Evolutionary conservation across 2,888 invertebrate species (phyloP), one percentile per base, ranked within the genome.

Genomic region (Plemyria rubiginata): DNA sequence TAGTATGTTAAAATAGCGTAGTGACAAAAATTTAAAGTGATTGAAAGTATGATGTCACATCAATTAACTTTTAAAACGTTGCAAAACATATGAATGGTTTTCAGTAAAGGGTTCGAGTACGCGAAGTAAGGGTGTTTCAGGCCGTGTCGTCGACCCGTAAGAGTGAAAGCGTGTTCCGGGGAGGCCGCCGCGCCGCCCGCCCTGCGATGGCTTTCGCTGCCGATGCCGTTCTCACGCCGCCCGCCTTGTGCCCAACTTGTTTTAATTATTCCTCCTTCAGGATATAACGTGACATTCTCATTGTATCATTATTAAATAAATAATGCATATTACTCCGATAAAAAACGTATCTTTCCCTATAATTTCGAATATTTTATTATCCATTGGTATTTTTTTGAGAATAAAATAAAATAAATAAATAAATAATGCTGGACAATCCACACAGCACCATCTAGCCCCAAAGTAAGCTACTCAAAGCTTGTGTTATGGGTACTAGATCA

Each of bases 151-250:
- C 88, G 92, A 92, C 91, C 89, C 80, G 86, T 82, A 90, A 88
- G 89, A 91, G 91, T 90, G 90, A 89, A 90, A 89, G 88, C 88
- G 79, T 82, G 86, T 90, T 90, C 90, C 89, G 90, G 89, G 90
- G 88, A 82, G 89, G 86, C 81, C 70, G 80, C 86, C 28, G 43
- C 43, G 45, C 22, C 85, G 81, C 87, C 88, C 87, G 82, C 86
- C 89, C 87, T 79, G 81, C 80, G 82, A 78, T 77, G 88, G 87
- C 92, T 88, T 92, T 90, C 88, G 90, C 92, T 90, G 82, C 88
- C 88, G 90, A 92, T 90, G 82, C 88, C 86, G 82, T 84, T 85
- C 87, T 90, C 93, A 92, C 92, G 82, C 82, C 81, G 80, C 75
- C 74, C 80, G 81, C 81, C 72, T 84, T 85, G 84, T 85, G 86